Conservation (phyloP, 2,888 invertebrate genomes). For the Tromatobia lineatoria region DNA sequence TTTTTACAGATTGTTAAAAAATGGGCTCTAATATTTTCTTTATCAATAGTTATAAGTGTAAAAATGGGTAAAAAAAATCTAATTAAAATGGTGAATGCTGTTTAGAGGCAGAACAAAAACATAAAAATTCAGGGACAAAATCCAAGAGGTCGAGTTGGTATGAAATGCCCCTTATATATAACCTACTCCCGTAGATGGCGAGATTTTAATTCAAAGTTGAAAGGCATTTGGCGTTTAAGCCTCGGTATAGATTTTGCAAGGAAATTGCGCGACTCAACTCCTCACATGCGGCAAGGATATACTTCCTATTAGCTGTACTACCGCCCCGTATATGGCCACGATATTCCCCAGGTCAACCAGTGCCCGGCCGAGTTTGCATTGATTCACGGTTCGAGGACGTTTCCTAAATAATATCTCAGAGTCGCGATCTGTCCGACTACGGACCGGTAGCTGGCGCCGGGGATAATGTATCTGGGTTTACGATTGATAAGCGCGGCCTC, state of each 20-base stretch:
- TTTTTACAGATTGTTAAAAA: too few relatives aligned
- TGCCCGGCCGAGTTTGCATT: slow-evolving; percentile 55
- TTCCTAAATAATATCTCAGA: slow-evolving; percentile 60
- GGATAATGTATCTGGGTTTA: not conserved
- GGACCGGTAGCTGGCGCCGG: slow-evolving; percentile 37
- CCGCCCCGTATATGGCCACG: slow-evolving; percentile 72
- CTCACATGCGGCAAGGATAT: slow-evolving; percentile 68
- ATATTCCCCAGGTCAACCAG: slow-evolving; percentile 70
- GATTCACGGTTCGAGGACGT: slow-evolving; percentile 60
- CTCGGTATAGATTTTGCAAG: slow-evolving; percentile 66
- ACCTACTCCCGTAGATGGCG: slow-evolving; percentile 78
- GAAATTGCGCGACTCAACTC: slow-evolving; percentile 57
- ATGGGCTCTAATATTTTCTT: too few relatives aligned
- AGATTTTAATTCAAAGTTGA: slow-evolving; percentile 78
- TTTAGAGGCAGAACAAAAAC: too few relatives aligned
- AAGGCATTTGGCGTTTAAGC: slow-evolving; percentile 74
- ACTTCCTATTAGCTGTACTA: slow-evolving; percentile 72
- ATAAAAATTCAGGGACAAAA: too few relatives aligned
- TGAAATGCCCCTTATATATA: too few relatives aligned
- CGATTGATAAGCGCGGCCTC: slow-evolving; percentile 7
- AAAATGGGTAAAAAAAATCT: too few relatives aligned
- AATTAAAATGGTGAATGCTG: too few relatives aligned
- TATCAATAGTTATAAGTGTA: too few relatives aligned
- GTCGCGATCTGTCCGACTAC: slow-evolving; percentile 31
- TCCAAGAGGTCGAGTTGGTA: too few relatives aligned